Conservation (phyloP, 1,140 invertebrate species). For the Magallana ariakensis region DNA sequence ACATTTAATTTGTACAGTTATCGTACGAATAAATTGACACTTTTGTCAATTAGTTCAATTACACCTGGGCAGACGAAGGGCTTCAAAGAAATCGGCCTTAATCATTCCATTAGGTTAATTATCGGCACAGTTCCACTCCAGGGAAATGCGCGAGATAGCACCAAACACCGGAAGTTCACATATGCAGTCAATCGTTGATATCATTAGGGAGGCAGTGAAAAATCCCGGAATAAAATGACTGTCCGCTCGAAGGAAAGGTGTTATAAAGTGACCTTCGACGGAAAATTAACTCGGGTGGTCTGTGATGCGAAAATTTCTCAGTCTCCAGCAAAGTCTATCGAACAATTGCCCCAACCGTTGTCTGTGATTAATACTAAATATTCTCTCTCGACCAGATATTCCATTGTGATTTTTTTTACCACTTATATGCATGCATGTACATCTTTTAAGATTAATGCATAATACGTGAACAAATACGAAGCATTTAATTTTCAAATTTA, state of each 20-base stretch:
- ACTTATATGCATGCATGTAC: too few species aligned
- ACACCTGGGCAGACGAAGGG: conserved; percentile 47
- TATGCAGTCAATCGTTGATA: conserved; percentile 31
- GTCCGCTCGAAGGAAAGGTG: conserved; percentile 36
- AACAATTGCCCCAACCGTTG: neutral
- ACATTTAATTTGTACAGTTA: conserved; percentile 53
- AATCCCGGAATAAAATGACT: conserved; percentile 31
- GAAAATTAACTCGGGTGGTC: conserved; percentile 20
- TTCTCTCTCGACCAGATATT: too few species aligned
- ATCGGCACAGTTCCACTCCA: conserved; percentile 49
- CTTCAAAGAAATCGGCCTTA: conserved; percentile 52
- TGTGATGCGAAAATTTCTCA: conserved; percentile 2
- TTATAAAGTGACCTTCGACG: conserved; percentile 31
- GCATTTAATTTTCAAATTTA: too few species aligned
- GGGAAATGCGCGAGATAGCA: conserved; percentile 52
- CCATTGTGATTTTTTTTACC: too few species aligned
- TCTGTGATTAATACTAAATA: neutral
- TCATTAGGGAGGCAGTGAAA: conserved; percentile 43
- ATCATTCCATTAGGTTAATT: conserved; percentile 55
- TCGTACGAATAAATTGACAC: conserved; percentile 51
- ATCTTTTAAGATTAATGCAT: too few species aligned
- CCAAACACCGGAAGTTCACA: conserved; percentile 44
- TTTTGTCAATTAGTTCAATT: conserved; percentile 55
- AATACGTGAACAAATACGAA: too few species aligned
- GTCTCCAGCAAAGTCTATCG: neutral